phyloP scores from a whole-genome alignment of 2,113 vertebrate species.

The Dromaius novaehollandiae region DNA sequence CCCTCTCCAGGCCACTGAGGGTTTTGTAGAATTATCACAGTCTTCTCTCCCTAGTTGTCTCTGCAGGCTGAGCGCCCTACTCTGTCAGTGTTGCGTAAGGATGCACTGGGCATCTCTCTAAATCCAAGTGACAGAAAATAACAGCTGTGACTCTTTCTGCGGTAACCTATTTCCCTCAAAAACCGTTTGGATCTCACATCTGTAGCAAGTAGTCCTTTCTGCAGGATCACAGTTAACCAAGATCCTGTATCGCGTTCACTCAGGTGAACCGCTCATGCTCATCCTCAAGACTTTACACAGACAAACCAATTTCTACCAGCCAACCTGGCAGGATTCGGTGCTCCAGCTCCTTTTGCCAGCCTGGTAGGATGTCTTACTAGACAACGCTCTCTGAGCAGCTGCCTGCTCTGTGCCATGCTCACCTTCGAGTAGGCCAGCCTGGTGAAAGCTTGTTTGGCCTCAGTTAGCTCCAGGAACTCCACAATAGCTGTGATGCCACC shows the following conservation, averaged over 20 bases:
- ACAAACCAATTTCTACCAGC: not conserved
- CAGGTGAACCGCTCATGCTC: not conserved
- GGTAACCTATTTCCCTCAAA: not conserved
- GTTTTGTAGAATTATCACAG: not conserved
- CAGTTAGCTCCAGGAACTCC: conserved; percentile 91
- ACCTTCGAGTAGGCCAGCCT: conserved; percentile 95
- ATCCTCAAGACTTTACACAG: not conserved
- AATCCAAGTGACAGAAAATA: accelerated
- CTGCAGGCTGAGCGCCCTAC: not conserved
- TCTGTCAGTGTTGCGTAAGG: not conserved
- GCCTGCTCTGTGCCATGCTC: accelerated
- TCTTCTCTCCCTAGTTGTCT: not conserved
- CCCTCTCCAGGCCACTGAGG: not conserved
- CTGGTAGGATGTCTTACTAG: not conserved
- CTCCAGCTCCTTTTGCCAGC: not conserved
- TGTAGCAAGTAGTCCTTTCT: not conserved
- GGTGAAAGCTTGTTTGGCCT: conserved; percentile 91
- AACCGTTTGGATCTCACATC: accelerated
- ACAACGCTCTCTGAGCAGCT: not conserved
- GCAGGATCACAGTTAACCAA: not conserved
- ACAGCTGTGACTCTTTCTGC: not conserved
- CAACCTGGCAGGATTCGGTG: not conserved
- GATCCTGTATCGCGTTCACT: not conserved
- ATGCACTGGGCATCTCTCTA: not conserved
- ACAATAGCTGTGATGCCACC: conserved; percentile 91